phyloP scores from a whole-genome alignment of 2,888 invertebrate species.

The Chrysolina americana region DNA sequence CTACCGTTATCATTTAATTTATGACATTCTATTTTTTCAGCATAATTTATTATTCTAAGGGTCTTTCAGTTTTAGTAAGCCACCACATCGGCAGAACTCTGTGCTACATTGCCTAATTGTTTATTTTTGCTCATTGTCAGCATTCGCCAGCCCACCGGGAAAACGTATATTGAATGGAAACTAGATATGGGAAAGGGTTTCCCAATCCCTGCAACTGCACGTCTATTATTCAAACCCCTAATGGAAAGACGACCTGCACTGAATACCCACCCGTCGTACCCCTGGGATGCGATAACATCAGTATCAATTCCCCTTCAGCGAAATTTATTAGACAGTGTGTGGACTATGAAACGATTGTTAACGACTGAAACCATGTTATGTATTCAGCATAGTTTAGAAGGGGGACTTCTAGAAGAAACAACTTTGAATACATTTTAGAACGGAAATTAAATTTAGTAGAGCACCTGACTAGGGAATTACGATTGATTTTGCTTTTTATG shows the following conservation, averaged over 20 bases:
- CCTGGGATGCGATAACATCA: conserved; percentile 9
- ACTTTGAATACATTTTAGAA: not conserved
- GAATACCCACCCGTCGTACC: not conserved
- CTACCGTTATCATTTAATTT: too few species aligned
- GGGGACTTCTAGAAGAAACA: not conserved
- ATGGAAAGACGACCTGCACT: conserved; percentile 14
- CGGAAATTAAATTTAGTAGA: not conserved
- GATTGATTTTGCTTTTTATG: not conserved
- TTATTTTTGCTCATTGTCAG: too few species aligned
- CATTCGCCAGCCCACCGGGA: not conserved
- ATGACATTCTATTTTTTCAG: too few species aligned
- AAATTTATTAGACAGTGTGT: conserved; percentile 6
- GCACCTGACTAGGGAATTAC: not conserved
- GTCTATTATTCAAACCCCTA: conserved; percentile 20
- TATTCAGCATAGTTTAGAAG: not conserved
- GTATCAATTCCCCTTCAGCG: not conserved
- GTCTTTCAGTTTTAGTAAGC: too few species aligned
- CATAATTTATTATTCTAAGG: too few species aligned
- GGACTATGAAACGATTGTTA: not conserved
- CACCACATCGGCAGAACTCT: too few species aligned
- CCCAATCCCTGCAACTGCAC: conserved; percentile 9
- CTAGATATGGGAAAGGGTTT: conserved; percentile 20
- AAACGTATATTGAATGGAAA: not conserved
- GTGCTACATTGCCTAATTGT: too few species aligned
- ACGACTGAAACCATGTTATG: not conserved